These are phyloP conservation scores for Drosophila bocqueti DNA, from an alignment of 1,140 invertebrate genomes.

Conservation along the genomic window DNA sequence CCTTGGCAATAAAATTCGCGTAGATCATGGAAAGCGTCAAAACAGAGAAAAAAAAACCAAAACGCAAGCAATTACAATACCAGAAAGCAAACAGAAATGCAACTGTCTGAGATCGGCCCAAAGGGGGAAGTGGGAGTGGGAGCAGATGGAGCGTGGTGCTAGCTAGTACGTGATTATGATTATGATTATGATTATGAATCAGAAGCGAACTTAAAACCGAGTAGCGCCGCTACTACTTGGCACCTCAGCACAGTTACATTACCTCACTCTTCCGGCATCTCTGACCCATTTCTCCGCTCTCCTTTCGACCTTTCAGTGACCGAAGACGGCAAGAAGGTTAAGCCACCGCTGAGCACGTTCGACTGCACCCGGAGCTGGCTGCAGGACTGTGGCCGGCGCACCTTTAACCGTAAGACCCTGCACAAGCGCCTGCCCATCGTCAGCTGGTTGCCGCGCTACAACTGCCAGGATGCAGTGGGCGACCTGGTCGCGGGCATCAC, in stretches of 20 bases:
- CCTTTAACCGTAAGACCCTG: constrained; percentile 88
- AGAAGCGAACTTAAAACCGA: constrained; percentile 12
- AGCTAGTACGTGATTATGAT: constrained; percentile 56
- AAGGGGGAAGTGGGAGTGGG: constrained; percentile 9
- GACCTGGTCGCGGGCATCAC: constrained; percentile 94
- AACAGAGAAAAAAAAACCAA: constrained; percentile 15
- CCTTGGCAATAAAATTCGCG: constrained; percentile 65
- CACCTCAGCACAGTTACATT: constrained; percentile 10
- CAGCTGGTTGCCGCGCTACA: constrained; percentile 91
- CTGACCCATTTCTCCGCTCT: constrained; percentile 1
- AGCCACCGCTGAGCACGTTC: constrained; percentile 30
- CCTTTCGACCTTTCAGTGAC: constrained; percentile 46
- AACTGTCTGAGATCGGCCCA: constrained; percentile 4
- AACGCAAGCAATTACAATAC: constrained; percentile 36
- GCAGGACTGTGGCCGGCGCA: constrained; percentile 37
- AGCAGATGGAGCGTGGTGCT: constrained; percentile 23
- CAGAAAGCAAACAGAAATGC: constrained; percentile 27
- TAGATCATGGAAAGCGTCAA: constrained; percentile 25
- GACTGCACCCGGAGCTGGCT: constrained; percentile 56
- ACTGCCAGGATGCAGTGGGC: constrained; percentile 88
- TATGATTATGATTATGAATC: constrained; percentile 55
- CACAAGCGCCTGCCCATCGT: constrained; percentile 90
- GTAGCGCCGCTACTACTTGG: neutral
- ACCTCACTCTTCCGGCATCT: neutral
- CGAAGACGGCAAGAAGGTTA: constrained; percentile 72